A percentile compares a stretch with the other conserved stretches of the same genome.
Conservation (phyloP, 2,888 invertebrate genomes). For the Stenodema calcarata region DNA sequence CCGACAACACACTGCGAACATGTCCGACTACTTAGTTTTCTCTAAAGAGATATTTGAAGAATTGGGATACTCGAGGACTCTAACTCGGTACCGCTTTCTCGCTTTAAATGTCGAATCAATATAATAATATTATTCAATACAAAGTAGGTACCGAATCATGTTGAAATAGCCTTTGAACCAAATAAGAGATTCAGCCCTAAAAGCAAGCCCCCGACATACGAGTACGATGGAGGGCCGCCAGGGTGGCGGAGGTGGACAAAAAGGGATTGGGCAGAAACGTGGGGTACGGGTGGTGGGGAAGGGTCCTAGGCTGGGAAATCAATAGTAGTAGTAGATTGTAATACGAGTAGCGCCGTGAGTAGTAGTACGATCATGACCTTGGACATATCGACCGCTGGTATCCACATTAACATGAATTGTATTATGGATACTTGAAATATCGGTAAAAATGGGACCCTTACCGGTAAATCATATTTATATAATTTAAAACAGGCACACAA, state of each 20-base stretch:
- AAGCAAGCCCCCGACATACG: neutral
- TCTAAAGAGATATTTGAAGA: too few species aligned
- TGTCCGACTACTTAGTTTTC: too few species aligned
- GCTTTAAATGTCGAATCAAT: too few species aligned
- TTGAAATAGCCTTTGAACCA: too few species aligned
- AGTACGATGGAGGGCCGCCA: neutral
- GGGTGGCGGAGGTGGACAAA: neutral
- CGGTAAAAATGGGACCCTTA: too few species aligned
- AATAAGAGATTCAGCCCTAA: neutral
- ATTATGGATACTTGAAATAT: neutral
- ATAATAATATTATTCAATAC: too few species aligned
- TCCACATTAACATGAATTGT: neutral
- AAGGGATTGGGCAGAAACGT: neutral
- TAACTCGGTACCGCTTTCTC: too few species aligned
- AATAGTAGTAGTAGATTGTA: slow-evolving; percentile 46
- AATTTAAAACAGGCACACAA: too few species aligned
- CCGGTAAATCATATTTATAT: too few species aligned
- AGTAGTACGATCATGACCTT: slow-evolving; percentile 42
- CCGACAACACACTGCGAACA: too few species aligned
- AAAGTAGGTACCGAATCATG: too few species aligned
- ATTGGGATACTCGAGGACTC: too few species aligned
- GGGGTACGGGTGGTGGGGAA: neutral
- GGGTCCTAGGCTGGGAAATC: slow-evolving; percentile 15
- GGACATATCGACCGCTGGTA: neutral
- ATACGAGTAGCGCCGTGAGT: slow-evolving; percentile 40